These are phyloP conservation scores for Epicauta chinensis DNA, from an alignment of 1,140 invertebrate species.

Conservation along the genomic window DNA sequence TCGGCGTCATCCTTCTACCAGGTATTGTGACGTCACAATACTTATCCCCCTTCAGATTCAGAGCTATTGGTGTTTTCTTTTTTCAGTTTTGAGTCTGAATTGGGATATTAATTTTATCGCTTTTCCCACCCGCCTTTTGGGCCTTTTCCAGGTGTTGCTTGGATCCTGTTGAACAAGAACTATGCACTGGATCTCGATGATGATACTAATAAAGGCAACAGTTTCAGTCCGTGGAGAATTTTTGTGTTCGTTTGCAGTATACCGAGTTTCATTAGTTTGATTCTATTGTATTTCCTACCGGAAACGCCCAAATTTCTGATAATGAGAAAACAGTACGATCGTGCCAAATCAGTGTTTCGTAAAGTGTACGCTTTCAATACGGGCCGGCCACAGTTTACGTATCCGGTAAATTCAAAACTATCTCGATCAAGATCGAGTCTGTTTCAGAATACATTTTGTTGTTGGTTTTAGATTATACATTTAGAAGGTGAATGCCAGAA, in stretches of 20 bases:
- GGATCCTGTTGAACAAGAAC: constrained; percentile 38
- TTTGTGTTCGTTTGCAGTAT: constrained; percentile 62
- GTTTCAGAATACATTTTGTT: too few relatives aligned
- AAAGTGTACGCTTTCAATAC: constrained; percentile 58
- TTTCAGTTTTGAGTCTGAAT: too few relatives aligned
- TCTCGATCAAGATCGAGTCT: too few relatives aligned
- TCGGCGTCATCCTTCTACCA: constrained; percentile 51
- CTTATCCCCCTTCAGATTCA: too few relatives aligned
- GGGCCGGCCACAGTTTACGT: constrained; percentile 51
- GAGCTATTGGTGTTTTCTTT: too few relatives aligned
- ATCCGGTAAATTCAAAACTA: too few relatives aligned
- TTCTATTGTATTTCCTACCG: constrained; percentile 60
- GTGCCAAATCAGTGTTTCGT: constrained; percentile 56
- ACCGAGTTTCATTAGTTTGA: constrained; percentile 57
- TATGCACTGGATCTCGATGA: too few relatives aligned
- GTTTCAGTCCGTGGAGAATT: constrained; percentile 65
- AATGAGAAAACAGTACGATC: constrained; percentile 59
- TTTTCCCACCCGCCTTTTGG: too few relatives aligned
- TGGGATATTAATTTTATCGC: too few relatives aligned
- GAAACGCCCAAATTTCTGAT: constrained; percentile 82
- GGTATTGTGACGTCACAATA: too few relatives aligned
- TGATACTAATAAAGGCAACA: constrained; percentile 25
- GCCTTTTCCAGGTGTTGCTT: constrained; percentile 46
- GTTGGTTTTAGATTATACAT: constrained; percentile 23
- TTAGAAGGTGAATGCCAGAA: constrained; percentile 26